phyloP scores from a whole-genome alignment of 2,888 invertebrate genomes.

The Taenaris catops region DNA sequence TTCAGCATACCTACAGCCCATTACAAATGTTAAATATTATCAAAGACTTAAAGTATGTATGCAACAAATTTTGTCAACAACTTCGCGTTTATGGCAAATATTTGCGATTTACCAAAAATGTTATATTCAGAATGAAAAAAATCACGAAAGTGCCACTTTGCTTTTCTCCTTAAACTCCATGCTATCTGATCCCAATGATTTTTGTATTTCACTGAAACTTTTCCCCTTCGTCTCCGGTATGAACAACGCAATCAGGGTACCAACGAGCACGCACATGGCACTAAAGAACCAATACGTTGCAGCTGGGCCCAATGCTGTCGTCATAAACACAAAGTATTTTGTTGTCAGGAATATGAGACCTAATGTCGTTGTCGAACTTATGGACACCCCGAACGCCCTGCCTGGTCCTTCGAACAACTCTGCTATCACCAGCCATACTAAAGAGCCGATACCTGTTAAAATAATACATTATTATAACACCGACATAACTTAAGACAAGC shows the following conservation, averaged over 20 bases:
- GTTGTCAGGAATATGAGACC: conserved; percentile 34
- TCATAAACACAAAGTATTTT: conserved; percentile 41
- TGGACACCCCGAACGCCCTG: conserved; percentile 39
- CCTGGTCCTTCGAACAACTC: conserved; percentile 49
- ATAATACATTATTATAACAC: too few species aligned
- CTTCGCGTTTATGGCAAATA: too few species aligned
- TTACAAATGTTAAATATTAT: too few species aligned
- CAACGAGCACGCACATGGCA: conserved; percentile 30
- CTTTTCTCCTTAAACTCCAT: conserved; percentile 7
- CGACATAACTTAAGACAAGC: too few species aligned
- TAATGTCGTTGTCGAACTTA: conserved; percentile 24
- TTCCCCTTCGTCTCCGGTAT: conserved; percentile 63
- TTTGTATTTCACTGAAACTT: conserved; percentile 50
- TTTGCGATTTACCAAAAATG: too few species aligned
- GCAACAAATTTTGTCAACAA: too few species aligned
- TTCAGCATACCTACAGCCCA: too few species aligned
- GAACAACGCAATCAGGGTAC: conserved; percentile 34
- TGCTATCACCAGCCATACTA: conserved; percentile 42
- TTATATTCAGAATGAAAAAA: too few species aligned
- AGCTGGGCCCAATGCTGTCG: conserved; percentile 37
- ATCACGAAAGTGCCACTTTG: neutral
- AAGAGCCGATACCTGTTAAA: conserved; percentile 47
- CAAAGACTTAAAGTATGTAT: too few species aligned
- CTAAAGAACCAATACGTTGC: conserved; percentile 43
- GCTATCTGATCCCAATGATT: conserved; percentile 28